Percentiles rank a stretch among this genome's conserved stretches.
phyloP scores from a whole-genome alignment of 92 coral and sea anemone species.

The Epizoanthus ramosus region DNA sequence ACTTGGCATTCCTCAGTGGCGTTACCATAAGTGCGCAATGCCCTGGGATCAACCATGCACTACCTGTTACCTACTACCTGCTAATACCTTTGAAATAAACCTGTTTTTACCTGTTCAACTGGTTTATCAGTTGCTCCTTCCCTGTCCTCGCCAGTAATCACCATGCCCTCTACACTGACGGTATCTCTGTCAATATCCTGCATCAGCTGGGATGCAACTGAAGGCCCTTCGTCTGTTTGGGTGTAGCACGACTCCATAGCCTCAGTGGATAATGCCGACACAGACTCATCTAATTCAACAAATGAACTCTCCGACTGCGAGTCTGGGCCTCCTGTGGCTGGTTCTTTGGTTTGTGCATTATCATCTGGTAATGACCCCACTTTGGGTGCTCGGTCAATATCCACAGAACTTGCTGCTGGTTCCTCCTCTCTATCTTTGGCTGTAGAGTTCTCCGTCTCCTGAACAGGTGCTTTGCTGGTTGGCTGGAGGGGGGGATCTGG shows the following conservation, averaged over 20 bases:
- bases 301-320: slow-evolving; percentile 50
- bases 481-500: slow-evolving; percentile 38
- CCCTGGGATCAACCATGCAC: too few species aligned
- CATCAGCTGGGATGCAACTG: slow-evolving; percentile 89
- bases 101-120: slow-evolving; percentile 63
- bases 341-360: slow-evolving; percentile 16
- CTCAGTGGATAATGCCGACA: slow-evolving; percentile 48
- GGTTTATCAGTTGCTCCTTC: slow-evolving; percentile 56
- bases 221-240: slow-evolving; percentile 63
- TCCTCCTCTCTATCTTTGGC: slow-evolving; percentile 20
- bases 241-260: slow-evolving; percentile 51
- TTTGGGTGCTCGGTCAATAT: neutral
- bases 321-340: slow-evolving; percentile 38
- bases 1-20: too few species aligned
- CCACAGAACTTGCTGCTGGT: slow-evolving; percentile 11
- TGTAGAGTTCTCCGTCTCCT: slow-evolving; percentile 33
- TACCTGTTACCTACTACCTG: neutral
- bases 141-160: slow-evolving; percentile 76
- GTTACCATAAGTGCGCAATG: too few species aligned
- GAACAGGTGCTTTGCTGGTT: slow-evolving; percentile 24
- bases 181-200: slow-evolving; percentile 73
- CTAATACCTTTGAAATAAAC: neutral
- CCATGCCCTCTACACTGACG: slow-evolving; percentile 80
- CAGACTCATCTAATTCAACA: slow-evolving; percentile 59
- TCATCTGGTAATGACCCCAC: neutral